These are phyloP conservation scores for Argyrosomus japonicus DNA, from an alignment of 2,113 vertebrate species.

Conservation along the genomic window DNA sequence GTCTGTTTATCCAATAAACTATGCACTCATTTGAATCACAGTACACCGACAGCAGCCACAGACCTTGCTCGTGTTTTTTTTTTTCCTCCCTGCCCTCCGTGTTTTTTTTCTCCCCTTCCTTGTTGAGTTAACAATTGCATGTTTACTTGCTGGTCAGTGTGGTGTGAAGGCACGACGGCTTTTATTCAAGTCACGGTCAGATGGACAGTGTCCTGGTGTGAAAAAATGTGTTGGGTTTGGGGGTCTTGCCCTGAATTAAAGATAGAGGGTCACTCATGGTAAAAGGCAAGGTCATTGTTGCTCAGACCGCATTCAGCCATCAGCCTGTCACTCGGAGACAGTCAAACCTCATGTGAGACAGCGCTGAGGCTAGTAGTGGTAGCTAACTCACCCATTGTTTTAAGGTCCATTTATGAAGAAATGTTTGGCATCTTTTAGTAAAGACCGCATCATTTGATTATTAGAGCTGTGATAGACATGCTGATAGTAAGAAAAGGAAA, in stretches of 20 bases:
- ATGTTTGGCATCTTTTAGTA: not conserved
- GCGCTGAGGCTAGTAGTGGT: slow-evolving; percentile 8
- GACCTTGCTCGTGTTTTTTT: not conserved
- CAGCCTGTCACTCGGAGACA: slow-evolving; percentile 75
- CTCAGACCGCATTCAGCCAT: slow-evolving; percentile 66
- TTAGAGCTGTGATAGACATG: not conserved
- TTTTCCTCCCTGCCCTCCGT: not conserved
- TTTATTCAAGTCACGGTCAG: slow-evolving; percentile 62
- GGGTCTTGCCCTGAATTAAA: slow-evolving; percentile 71
- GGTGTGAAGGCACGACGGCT: slow-evolving; percentile 52
- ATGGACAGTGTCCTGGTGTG: slow-evolving; percentile 54
- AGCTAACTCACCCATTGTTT: slow-evolving; percentile 2
- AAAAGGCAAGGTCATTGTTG: slow-evolving; percentile 81
- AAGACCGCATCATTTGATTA: not conserved
- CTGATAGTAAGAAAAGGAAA: not conserved
- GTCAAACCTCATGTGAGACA: slow-evolving; percentile 37
- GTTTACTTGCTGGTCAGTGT: slow-evolving; percentile 51
- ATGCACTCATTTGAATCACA: slow-evolving; percentile 36
- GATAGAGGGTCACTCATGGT: slow-evolving; percentile 75
- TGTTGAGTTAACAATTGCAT: slow-evolving; percentile 44
- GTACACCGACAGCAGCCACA: slow-evolving; percentile 16
- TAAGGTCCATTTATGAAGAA: slow-evolving; percentile 10
- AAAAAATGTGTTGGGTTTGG: slow-evolving; percentile 66
- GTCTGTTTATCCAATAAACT: slow-evolving; percentile 48
- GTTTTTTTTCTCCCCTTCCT: not conserved